Evolutionary conservation across 2,113 vertebrate species (phyloP).

Genomic region (Lepus americanus): DNA sequence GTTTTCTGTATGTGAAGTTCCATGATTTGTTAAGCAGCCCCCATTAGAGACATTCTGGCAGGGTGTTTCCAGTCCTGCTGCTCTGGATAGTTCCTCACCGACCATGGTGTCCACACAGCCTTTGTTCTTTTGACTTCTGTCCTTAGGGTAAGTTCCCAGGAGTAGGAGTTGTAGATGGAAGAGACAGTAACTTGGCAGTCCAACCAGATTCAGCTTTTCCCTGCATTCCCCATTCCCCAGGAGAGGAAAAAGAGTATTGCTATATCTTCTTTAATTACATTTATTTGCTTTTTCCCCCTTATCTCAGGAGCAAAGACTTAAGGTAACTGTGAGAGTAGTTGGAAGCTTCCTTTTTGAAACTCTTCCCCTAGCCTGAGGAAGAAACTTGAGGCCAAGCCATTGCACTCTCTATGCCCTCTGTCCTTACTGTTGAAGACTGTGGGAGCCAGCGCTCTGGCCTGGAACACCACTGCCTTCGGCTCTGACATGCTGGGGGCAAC

Average conservation of each 20-base stretch:
- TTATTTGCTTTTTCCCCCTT: not conserved
- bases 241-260: not conserved
- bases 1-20: not conserved
- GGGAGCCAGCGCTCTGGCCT: not conserved
- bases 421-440: rapidly evolving
- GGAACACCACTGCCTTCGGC: not conserved
- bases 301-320: conserved; percentile 45
- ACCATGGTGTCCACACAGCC: not conserved
- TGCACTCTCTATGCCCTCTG: rapidly evolving
- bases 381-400: not conserved
- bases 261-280: not conserved
- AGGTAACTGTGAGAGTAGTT: conserved; percentile 20
- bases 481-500: not conserved
- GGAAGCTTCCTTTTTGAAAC: conserved; percentile 17
- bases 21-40: not conserved
- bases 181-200: conserved; percentile 42
- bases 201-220: conserved; percentile 21
- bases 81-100: not conserved
- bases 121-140: conserved; percentile 19
- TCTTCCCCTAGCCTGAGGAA: not conserved
- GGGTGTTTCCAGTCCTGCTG: not conserved
- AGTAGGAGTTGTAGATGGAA: not conserved
- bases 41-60: not conserved
- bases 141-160: conserved; percentile 26
- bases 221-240: conserved; percentile 13